A percentile compares a stretch with the other conserved stretches of the same genome.
phyloP scores from a whole-genome alignment of 2,888 invertebrate species.

The Meandrusa payeni region DNA sequence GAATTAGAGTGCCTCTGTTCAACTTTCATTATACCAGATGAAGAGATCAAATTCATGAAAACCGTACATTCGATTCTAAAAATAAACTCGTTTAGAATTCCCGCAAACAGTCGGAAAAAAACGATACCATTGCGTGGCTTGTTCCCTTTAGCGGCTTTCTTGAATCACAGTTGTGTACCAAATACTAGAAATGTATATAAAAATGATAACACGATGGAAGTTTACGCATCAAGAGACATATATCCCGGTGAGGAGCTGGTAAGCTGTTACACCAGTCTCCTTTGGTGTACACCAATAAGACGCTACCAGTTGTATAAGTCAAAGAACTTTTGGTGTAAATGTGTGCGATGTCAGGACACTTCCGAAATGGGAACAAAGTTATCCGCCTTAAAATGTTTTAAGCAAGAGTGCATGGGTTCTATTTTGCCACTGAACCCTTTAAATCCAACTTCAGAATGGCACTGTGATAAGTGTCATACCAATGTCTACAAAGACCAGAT shows the following conservation, averaged over 20 bases:
- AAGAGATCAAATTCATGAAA: slow-evolving; percentile 77
- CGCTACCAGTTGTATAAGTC: slow-evolving; percentile 81
- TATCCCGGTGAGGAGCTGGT: slow-evolving; percentile 81
- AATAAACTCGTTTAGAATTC: slow-evolving; percentile 84
- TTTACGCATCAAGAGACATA: slow-evolving; percentile 81
- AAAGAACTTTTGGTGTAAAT: slow-evolving; percentile 84
- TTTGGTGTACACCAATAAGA: slow-evolving; percentile 84
- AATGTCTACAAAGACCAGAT: slow-evolving; percentile 64
- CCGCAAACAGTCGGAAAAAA: slow-evolving; percentile 44
- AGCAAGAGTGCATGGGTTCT: slow-evolving; percentile 71
- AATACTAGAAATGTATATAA: slow-evolving; percentile 84
- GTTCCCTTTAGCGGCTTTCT: slow-evolving; percentile 83
- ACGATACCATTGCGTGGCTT: slow-evolving; percentile 78
- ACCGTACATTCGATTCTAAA: slow-evolving; percentile 79
- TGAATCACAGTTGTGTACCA: slow-evolving; percentile 86
- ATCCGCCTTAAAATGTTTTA: slow-evolving; percentile 76
- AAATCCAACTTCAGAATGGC: slow-evolving; percentile 71
- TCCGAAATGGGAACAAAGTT: slow-evolving; percentile 81
- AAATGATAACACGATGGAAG: slow-evolving; percentile 73
- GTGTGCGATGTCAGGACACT: slow-evolving; percentile 82
- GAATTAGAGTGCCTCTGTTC: slow-evolving; percentile 75
- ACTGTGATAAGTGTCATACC: slow-evolving; percentile 75
- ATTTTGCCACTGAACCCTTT: slow-evolving; percentile 77
- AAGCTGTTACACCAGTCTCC: slow-evolving; percentile 83
- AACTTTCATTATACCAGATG: slow-evolving; percentile 58